phyloP scores from a whole-genome alignment of 2,797 vertebrate genomes.

The Nothura maculosa region DNA sequence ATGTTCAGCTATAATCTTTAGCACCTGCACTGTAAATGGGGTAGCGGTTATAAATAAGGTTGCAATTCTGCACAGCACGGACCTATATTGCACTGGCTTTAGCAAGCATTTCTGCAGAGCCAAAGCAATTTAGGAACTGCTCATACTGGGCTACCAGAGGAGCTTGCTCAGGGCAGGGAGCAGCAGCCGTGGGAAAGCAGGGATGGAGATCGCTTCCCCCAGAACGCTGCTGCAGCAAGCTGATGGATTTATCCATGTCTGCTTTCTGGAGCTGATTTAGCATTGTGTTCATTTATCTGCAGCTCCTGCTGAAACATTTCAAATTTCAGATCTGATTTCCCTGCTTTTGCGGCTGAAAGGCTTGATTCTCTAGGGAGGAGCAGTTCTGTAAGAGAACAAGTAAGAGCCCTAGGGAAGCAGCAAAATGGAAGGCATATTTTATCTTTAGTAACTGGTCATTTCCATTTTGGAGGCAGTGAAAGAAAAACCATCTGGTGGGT shows the following conservation, averaged over 20 bases:
- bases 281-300: slow-evolving; percentile 55
- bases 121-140: neutral
- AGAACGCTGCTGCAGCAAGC: neutral
- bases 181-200: neutral
- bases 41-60: neutral
- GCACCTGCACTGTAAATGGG: neutral
- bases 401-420: slow-evolving; percentile 50
- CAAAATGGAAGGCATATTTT: slow-evolving; percentile 64
- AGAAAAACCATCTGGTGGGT: slow-evolving; percentile 59
- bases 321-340: slow-evolving; percentile 61
- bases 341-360: slow-evolving; percentile 48
- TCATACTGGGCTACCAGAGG: neutral
- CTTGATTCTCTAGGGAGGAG: slow-evolving; percentile 45
- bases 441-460: slow-evolving; percentile 75
- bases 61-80: neutral
- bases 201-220: neutral
- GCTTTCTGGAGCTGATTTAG: slow-evolving; percentile 59
- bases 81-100: neutral
- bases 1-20: neutral
- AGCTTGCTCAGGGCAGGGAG: neutral
- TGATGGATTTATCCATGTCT: slow-evolving; percentile 50
- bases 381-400: slow-evolving; percentile 66
- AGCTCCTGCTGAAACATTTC: slow-evolving; percentile 53
- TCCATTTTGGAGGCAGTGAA: slow-evolving; percentile 70
- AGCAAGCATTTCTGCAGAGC: neutral